These are phyloP conservation scores for Chaetophractus vellerosus DNA, from an alignment of 2,797 vertebrate species.

Conservation along the genomic window DNA sequence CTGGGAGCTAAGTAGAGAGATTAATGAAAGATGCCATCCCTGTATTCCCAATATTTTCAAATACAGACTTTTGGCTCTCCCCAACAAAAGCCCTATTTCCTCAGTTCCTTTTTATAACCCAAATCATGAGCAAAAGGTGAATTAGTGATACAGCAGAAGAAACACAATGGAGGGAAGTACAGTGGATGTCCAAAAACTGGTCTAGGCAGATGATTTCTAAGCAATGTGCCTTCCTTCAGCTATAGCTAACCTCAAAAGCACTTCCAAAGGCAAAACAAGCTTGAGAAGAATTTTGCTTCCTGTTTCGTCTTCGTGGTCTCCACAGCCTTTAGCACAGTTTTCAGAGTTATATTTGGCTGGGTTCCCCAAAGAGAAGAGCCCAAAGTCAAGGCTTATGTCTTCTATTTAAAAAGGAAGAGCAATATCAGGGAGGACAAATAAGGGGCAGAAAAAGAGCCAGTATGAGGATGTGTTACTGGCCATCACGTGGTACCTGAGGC, in stretches of 20 bases:
- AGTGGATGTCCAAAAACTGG: too few species aligned
- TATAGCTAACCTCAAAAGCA: not conserved
- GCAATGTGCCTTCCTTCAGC: accelerated
- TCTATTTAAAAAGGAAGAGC: not conserved
- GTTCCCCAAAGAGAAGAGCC: not conserved
- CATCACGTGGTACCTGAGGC: not conserved
- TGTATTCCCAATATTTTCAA: not conserved
- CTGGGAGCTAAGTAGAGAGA: not conserved
- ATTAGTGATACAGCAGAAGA: not conserved
- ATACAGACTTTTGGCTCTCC: not conserved
- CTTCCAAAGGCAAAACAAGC: not conserved
- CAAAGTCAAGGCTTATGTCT: not conserved
- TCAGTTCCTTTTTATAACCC: not conserved
- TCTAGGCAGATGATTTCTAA: not conserved
- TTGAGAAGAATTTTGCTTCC: not conserved
- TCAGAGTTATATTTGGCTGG: not conserved
- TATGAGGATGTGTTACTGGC: not conserved
- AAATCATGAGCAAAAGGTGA: not conserved
- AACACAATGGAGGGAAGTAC: not conserved
- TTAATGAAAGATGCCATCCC: not conserved
- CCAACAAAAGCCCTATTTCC: not conserved
- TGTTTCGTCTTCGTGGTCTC: not conserved
- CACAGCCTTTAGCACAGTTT: not conserved
- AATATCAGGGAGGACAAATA: too few species aligned
- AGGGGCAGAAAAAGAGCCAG: not conserved